Base-by-base conservation (phyloP, 1,140 invertebrate species). In the Nasonia longicornis region DNA sequence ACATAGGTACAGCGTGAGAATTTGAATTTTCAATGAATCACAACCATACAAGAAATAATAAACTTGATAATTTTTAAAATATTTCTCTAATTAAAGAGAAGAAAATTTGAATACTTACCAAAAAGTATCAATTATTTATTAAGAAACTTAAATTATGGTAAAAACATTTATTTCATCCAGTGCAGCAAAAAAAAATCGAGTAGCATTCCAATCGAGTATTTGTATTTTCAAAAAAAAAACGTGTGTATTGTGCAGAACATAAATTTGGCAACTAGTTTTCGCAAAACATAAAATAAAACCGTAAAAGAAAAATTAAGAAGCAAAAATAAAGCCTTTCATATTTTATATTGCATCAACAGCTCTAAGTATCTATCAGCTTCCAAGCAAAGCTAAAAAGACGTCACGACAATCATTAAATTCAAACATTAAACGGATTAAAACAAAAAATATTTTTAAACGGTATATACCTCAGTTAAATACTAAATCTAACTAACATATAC, bases 181-280 rank as follows among this genome's bases (percentile, higher is more conserved):
- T 35, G 48, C 48, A 35, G 16, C 10, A 64, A 63, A 64, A 64
- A 66, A n/a, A 26, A 26, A 16, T 26, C 2, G 7, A 14, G 0
- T 29, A 67, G 6, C 22, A 45, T 11, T 11, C 42, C 6, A 77
- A 3, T 67, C 4, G n/a, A 26, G 42, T 67, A n/a, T 45, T 48
- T 69, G 1, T n/a, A 77, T 48, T 77, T 10, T 77, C n/a, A 69
- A 29, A 12, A 6, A 75, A 66, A 42, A 12, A 1, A 26, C 20
- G 45, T 45, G 22, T 67, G 29, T 16, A 77, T 66, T 45, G n/a
- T 77, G 38, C 63, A 67, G 45, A n/a, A 77, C 45, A 31, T 67
- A 45, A 67, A 20, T 77, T 58, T n/a, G 16, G 16, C 20, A 58
- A 6, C 20, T 7, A n/a, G 16, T 58, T n/a, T 58, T 20, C 16